A percentile compares a stretch with the other conserved stretches of the same genome.
Conservation (phyloP, 2,888 invertebrate genomes). For the Lithophane ornitopus region DNA sequence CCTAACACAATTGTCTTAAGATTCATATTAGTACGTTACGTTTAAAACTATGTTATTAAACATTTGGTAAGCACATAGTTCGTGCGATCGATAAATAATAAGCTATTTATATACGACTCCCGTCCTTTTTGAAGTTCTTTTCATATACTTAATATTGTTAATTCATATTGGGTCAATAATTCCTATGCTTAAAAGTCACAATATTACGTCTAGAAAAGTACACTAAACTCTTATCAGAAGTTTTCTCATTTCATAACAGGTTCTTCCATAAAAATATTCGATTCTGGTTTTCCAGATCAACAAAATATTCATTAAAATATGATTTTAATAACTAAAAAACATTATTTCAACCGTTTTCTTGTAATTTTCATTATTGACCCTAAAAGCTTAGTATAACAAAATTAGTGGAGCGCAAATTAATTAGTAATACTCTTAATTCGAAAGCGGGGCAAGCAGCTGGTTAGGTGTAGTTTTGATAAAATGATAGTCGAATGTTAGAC, state of each 20-base stretch:
- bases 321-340: not conserved
- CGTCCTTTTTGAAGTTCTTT: slow-evolving; percentile 21
- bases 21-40: slow-evolving; percentile 44
- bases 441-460: slow-evolving; percentile 47
- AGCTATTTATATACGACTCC: slow-evolving; percentile 19
- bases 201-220: not conserved
- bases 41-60: slow-evolving; percentile 40
- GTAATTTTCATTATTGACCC: slow-evolving; percentile 54
- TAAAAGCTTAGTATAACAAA: slow-evolving; percentile 50
- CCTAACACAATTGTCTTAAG: slow-evolving; percentile 10
- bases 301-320: not conserved
- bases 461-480: slow-evolving; percentile 37
- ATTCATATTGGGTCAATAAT: slow-evolving; percentile 54
- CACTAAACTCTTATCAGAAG: not conserved
- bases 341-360: not conserved
- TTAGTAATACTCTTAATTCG: slow-evolving; percentile 43
- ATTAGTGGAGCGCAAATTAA: slow-evolving; percentile 53
- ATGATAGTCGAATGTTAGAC: slow-evolving; percentile 53
- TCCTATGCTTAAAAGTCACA: not conserved
- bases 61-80: slow-evolving; percentile 40
- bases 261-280: not conserved
- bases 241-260: not conserved
- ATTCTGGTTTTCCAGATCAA: not conserved
- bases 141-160: slow-evolving; percentile 33
- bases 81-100: slow-evolving; percentile 38